Conservation (phyloP, 2,797 vertebrate genomes). For the Gymnothorax reevesii region DNA sequence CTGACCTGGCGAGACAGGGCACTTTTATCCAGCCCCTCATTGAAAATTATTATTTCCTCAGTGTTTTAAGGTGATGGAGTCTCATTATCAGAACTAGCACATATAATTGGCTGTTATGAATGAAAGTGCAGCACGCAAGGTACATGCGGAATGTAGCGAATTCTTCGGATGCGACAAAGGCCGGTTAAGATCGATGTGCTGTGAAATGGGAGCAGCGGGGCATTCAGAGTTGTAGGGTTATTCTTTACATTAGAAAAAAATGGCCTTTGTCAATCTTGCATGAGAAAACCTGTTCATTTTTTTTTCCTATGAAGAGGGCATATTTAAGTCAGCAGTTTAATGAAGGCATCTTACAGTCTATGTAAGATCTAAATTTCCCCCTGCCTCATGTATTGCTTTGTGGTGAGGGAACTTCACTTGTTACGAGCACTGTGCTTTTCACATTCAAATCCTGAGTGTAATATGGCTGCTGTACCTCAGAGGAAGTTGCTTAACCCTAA, state of each 20-base stretch:
- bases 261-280: not conserved
- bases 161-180: conserved; percentile 3
- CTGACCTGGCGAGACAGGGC: conserved; percentile 61
- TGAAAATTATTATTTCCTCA: conserved; percentile 59
- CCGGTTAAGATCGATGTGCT: not conserved
- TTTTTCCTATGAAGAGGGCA: not conserved
- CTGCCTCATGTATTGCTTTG: not conserved
- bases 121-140: not conserved
- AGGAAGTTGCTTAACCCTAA: not conserved
- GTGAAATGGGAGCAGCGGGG: not conserved
- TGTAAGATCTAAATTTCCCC: not conserved
- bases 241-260: not conserved
- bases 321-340: not conserved
- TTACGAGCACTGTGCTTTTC: not conserved
- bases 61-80: conserved; percentile 46
- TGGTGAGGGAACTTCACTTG: not conserved
- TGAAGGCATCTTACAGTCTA: not conserved
- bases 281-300: not conserved
- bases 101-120: conserved; percentile 18
- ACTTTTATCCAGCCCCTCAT: conserved; percentile 61
- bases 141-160: not conserved
- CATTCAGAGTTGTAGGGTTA: not conserved
- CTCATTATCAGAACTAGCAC: conserved; percentile 42
- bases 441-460: not conserved
- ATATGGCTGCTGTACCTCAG: not conserved